A percentile compares a stretch with the other conserved stretches of the same genome.
phyloP scores from a whole-genome alignment of 2,113 vertebrate species.

The Anthoscopus minutus region DNA sequence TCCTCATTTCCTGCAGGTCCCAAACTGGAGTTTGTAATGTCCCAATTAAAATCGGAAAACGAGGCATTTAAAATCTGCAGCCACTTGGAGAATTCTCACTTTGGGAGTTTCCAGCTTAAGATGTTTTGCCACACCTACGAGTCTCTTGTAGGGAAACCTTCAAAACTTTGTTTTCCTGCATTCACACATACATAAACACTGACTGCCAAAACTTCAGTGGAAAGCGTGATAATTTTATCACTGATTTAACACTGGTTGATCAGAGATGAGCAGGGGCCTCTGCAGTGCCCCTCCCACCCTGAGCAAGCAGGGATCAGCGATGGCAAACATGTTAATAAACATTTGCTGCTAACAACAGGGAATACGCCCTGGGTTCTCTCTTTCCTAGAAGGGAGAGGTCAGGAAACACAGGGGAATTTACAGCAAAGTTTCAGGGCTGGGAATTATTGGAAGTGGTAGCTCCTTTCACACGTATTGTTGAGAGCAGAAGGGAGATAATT shows the following conservation, averaged over 20 bases:
- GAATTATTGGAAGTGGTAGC: neutral
- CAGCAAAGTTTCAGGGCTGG: neutral
- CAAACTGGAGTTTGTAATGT: neutral
- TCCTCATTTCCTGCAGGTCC: constrained; percentile 24
- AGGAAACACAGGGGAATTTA: neutral
- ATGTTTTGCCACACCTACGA: neutral
- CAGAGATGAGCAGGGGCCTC: neutral
- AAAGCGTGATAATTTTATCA: neutral
- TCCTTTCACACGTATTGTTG: neutral
- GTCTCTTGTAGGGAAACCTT: neutral
- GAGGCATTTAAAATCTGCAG: neutral
- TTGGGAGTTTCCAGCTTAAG: neutral
- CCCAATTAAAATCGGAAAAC: neutral
- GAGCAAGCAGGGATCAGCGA: neutral
- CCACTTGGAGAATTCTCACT: neutral
- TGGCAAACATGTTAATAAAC: neutral
- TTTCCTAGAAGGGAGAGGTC: neutral
- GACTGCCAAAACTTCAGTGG: neutral
- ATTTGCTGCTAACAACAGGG: neutral
- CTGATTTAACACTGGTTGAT: neutral
- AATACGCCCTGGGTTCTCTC: neutral
- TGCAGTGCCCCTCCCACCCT: neutral
- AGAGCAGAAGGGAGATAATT: neutral
- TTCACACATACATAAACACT: neutral
- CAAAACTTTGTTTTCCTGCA: neutral